phyloP scores from a whole-genome alignment of 1,140 invertebrate species.

The Tetragonula clypearis region DNA sequence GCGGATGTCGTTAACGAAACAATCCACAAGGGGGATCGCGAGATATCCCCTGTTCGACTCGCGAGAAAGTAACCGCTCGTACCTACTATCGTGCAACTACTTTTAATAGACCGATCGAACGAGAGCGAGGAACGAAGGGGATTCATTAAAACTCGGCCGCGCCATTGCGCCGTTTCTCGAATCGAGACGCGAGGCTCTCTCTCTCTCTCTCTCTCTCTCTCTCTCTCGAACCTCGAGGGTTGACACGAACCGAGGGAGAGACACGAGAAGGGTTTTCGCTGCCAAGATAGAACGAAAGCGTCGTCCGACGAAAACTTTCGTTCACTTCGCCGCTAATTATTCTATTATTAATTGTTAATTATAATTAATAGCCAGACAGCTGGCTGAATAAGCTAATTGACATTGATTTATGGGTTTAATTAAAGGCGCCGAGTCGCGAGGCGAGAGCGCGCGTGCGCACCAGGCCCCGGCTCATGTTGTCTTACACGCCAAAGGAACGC shows the following conservation, averaged over 20 bases:
- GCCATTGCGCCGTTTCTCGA: constrained; percentile 47
- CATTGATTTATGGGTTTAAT: constrained; percentile 82
- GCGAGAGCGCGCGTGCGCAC: constrained; percentile 44
- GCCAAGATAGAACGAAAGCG: background rate
- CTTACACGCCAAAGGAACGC: constrained; percentile 68
- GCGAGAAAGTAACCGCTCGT: constrained; percentile 1
- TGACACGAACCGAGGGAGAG: too few relatives aligned
- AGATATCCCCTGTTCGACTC: background rate
- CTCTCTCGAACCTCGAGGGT: too few relatives aligned
- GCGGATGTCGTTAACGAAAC: background rate
- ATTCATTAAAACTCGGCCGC: constrained; percentile 58
- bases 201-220: too few relatives aligned
- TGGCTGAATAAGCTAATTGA: constrained; percentile 75
- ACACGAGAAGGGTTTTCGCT: background rate
- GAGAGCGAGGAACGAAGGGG: constrained; percentile 17
- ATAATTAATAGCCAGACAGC: constrained; percentile 73
- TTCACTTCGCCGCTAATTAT: constrained; percentile 62
- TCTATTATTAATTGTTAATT: constrained; percentile 78
- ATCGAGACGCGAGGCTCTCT: background rate
- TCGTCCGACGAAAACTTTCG: constrained; percentile 48
- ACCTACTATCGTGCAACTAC: background rate
- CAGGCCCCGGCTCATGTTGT: constrained; percentile 61
- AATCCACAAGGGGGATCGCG: background rate
- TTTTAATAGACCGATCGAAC: constrained; percentile 47
- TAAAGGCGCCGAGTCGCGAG: constrained; percentile 71